A percentile compares a stretch with the other conserved stretches of the same genome.
Conservation (phyloP, 1,140 invertebrate species). For the Drosophila orosa region DNA sequence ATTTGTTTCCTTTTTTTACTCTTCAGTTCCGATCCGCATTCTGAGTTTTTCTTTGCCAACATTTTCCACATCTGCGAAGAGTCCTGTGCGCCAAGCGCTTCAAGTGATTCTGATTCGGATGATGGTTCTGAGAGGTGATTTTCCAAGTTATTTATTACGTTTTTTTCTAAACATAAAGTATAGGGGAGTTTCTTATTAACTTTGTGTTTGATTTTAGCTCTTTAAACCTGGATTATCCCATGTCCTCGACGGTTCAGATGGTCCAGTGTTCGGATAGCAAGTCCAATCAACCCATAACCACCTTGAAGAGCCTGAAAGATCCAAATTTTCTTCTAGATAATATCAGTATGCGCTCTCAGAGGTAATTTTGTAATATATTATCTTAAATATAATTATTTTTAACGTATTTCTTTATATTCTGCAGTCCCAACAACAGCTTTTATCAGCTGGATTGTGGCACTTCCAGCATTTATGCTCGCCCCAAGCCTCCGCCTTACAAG, state of each 20-base stretch:
- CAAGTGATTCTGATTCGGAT: constrained; percentile 54
- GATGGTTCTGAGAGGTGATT: constrained; percentile 61
- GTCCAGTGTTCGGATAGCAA: constrained; percentile 79
- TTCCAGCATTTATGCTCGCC: constrained; percentile 73
- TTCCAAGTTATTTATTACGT: neutral
- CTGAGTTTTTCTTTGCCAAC: constrained; percentile 82
- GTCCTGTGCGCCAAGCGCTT: constrained; percentile 56
- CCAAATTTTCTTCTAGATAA: constrained; percentile 79
- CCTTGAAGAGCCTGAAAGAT: constrained; percentile 81
- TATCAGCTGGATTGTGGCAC: constrained; percentile 72
- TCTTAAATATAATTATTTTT: no score
- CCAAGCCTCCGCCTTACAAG: constrained; percentile 82
- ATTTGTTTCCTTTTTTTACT: constrained; percentile 36
- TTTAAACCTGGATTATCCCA: constrained; percentile 52
- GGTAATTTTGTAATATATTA: constrained; percentile 32
- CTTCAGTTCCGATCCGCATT: constrained; percentile 77
- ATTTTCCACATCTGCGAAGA: constrained; percentile 84
- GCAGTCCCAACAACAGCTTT: constrained; percentile 76
- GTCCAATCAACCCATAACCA: constrained; percentile 75
- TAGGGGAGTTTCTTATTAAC: neutral
- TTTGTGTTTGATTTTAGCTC: constrained; percentile 41
- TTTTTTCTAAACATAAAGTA: neutral
- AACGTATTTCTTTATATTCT: neutral
- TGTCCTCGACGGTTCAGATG: constrained; percentile 83
- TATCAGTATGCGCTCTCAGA: constrained; percentile 74